Evolutionary conservation across 2,113 vertebrate species (phyloP), one percentile per base, ranked within the genome.

Genomic region (Gadus chalcogrammus): DNA sequence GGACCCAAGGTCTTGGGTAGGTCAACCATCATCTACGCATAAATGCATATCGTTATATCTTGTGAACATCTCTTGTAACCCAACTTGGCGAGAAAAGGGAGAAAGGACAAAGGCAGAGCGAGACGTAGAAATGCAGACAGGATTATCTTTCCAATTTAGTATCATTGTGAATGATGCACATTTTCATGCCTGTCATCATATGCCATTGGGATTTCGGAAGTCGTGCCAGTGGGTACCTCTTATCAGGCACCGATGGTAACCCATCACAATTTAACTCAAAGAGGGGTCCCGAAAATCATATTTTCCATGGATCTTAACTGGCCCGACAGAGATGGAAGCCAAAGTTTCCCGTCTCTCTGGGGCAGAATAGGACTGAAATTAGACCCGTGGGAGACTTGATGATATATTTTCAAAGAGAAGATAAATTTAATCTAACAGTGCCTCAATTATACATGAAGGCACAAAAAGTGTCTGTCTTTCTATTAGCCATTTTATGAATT

Each of bases 231-330:
- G 1, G 58, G 64, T 64, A 5, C 20, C 15, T 73, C 31, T 68
- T 66, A 73, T 75, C 78, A 59, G 64, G 55, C 17, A 1, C 42
- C 68, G 70, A 20, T 64, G 4, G 31, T 35, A 31, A 15, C 55
- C 64, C 70, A 71, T 78, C 73, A 76, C 56, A 65, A 64, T 5
- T 38, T 38, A 70, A 72, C 65, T 67, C 48, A 9, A 67, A 74
- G 73, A 61, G 64, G 24, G 27, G 28, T 62, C 24, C 42, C 4
- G 0, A n/a, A 68, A 67, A 76, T 20, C 64, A 68, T 13, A 69
- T 77, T 75, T 16, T 24, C 64, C 15, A 13, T 5, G 60, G 56
- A 28, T 68, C 56, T 52, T 59, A 55, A 61, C 64, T 65, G 35
- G 62, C 42, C 22, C 18, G 69, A 12, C 6, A 2, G 61, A 71